Percentiles rank a stretch among this genome's conserved stretches.
Conservation (phyloP, 1,140 invertebrate species). For the Tachypleus tridentatus region DNA sequence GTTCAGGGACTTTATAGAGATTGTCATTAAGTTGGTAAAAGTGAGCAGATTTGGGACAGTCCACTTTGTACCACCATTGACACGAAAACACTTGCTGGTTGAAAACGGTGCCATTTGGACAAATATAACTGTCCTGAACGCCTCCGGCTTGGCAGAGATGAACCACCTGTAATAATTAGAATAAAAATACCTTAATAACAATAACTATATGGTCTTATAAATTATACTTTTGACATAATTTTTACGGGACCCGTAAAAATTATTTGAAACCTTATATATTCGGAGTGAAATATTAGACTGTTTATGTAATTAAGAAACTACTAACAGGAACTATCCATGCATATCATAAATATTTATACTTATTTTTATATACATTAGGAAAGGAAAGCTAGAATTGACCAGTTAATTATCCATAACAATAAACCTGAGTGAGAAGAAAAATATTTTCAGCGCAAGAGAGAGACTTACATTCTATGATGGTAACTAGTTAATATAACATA, state of each 20-base stretch:
- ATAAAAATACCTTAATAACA: constrained; percentile 2
- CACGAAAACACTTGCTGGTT: constrained; percentile 42
- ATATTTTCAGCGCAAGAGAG: no score
- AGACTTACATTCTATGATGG: no score
- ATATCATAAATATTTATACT: no score
- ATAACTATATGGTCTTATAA: background rate
- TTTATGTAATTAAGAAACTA: constrained; percentile 28
- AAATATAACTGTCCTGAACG: constrained; percentile 39
- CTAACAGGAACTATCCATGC: constrained; percentile 31
- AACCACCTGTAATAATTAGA: constrained; percentile 45
- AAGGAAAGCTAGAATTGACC: no score
- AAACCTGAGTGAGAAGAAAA: no score
- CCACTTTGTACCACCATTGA: constrained; percentile 45
- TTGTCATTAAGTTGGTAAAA: constrained; percentile 30
- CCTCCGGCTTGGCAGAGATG: constrained; percentile 44
- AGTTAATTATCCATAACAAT: no score
- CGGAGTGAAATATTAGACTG: constrained; percentile 5
- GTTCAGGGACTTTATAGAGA: constrained; percentile 27
- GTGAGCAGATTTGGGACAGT: constrained; percentile 31
- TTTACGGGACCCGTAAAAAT: background rate
- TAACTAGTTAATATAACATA: no score
- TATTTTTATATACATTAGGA: no score
- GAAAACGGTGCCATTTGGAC: constrained; percentile 42
- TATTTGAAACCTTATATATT: background rate
- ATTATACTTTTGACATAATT: background rate